Conservation (phyloP, 92 coral and sea anemone genomes). For the Umimayanthus chanpuru region DNA sequence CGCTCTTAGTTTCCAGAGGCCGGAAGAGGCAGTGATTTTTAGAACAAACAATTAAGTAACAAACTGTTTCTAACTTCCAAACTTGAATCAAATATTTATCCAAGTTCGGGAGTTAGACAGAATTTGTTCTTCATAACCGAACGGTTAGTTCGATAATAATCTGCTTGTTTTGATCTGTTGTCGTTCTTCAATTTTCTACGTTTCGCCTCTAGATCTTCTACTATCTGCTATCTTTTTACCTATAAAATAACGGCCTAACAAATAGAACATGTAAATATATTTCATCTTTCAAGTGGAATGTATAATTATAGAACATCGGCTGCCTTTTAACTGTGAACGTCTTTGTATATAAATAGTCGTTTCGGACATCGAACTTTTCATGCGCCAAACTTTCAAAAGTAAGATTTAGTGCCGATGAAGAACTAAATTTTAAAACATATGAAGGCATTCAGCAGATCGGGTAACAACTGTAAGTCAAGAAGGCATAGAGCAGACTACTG, state of each 20-base stretch:
- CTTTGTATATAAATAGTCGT: constrained; percentile 2
- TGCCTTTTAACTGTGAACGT: constrained; percentile 8
- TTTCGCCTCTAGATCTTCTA: background rate
- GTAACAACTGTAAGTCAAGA: background rate
- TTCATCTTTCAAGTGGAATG: constrained; percentile 18
- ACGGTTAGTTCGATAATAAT: constrained; percentile 3
- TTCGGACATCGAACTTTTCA: constrained; percentile 3
- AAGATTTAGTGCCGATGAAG: constrained; percentile 18
- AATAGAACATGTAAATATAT: constrained; percentile 1
- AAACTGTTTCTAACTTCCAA: constrained; percentile 3
- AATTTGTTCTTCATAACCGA: constrained; percentile 3
- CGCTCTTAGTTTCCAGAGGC: background rate
- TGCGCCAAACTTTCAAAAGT: background rate
- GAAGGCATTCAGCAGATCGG: constrained; percentile 6
- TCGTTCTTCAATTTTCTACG: constrained; percentile 4
- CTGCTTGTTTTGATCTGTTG: constrained; percentile 5
- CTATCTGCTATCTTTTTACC: background rate
- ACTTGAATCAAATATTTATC: constrained; percentile 1
- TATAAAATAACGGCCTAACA: constrained; percentile 12
- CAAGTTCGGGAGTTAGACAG: constrained; percentile 1
- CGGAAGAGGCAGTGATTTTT: constrained; percentile 6
- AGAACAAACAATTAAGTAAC: constrained; percentile 2
- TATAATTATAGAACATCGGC: constrained; percentile 21
- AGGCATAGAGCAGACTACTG: constrained; percentile 6
- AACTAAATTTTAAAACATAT: background rate